A percentile compares a stretch with the other conserved stretches of the same genome.
phyloP scores from a whole-genome alignment of 2,888 invertebrate genomes.

The Agriopis marginaria region DNA sequence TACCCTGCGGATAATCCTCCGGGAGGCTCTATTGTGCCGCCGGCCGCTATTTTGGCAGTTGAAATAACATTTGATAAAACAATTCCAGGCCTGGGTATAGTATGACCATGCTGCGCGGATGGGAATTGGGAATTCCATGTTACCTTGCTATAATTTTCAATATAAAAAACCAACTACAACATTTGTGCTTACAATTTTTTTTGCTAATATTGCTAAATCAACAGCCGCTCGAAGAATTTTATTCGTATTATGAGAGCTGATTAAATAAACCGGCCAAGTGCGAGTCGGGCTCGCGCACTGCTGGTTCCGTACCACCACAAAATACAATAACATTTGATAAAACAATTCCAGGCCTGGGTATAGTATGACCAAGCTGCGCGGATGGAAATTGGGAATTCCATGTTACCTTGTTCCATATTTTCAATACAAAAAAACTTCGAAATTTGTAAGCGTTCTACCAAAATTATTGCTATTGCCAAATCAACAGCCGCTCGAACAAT shows the following conservation, averaged over 20 bases:
- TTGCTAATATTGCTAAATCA: too few species aligned
- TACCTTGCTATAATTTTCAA: not conserved
- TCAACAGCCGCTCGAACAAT: too few species aligned
- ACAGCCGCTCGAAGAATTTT: too few species aligned
- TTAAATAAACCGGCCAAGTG: too few species aligned
- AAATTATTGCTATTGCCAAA: too few species aligned
- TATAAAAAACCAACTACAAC: too few species aligned
- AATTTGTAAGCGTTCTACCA: too few species aligned
- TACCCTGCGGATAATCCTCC: conserved; percentile 55
- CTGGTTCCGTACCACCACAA: too few species aligned
- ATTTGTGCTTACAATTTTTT: too few species aligned
- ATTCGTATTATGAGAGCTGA: too few species aligned
- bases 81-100: conserved; percentile 28
- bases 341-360: conserved; percentile 37
- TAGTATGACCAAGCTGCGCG: conserved; percentile 16
- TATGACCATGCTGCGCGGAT: conserved; percentile 14
- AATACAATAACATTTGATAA: conserved; percentile 63
- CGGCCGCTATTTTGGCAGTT: conserved; percentile 52
- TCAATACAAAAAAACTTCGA: too few species aligned
- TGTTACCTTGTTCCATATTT: not conserved
- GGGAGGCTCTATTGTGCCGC: conserved; percentile 48
- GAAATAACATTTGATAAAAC: conserved; percentile 62
- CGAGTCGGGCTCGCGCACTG: too few species aligned
- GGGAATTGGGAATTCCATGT: conserved; percentile 10
- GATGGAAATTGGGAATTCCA: conserved; percentile 11